Evolutionary conservation across 2,888 invertebrate genomes (phyloP).

Genomic region (Rhingia campestris): DNA sequence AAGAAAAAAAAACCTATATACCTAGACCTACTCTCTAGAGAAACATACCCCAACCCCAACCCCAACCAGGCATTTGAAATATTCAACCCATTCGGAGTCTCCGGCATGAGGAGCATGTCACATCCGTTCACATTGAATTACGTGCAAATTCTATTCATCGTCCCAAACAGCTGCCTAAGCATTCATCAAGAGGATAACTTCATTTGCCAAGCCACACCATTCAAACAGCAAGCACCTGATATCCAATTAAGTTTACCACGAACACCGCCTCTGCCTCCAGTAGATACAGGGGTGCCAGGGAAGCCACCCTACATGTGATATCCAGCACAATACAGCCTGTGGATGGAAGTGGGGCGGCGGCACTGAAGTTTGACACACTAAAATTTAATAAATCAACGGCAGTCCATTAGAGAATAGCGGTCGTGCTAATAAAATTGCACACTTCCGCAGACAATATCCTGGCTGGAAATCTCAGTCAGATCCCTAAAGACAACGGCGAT

Average conservation of each 20-base stretch:
- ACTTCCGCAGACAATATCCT: conserved; percentile 36
- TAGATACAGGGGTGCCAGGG: neutral
- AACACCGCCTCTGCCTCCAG: neutral
- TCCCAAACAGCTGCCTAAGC: conserved; percentile 12
- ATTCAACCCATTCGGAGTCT: conserved; percentile 4
- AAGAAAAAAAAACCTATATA: too few relatives aligned
- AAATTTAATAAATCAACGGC: conserved; percentile 68
- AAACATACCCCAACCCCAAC: too few relatives aligned
- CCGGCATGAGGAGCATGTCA: neutral
- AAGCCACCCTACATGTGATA: too few relatives aligned
- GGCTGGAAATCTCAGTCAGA: conserved; percentile 38
- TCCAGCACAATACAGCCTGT: neutral
- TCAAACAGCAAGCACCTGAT: conserved; percentile 62
- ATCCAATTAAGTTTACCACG: conserved; percentile 53
- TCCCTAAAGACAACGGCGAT: conserved; percentile 25
- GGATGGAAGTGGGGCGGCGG: neutral
- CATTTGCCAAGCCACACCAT: conserved; percentile 41
- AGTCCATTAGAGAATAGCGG: conserved; percentile 49
- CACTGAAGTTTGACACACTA: conserved; percentile 25
- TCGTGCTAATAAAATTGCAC: conserved; percentile 57
- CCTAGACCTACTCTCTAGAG: too few relatives aligned
- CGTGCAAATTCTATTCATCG: conserved; percentile 43
- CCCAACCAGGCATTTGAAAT: neutral
- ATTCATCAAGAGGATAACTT: conserved; percentile 38
- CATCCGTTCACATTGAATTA: conserved; percentile 28